Base-by-base conservation (phyloP, 2,888 invertebrate species). In the Caenorhabditis japonica region DNA sequence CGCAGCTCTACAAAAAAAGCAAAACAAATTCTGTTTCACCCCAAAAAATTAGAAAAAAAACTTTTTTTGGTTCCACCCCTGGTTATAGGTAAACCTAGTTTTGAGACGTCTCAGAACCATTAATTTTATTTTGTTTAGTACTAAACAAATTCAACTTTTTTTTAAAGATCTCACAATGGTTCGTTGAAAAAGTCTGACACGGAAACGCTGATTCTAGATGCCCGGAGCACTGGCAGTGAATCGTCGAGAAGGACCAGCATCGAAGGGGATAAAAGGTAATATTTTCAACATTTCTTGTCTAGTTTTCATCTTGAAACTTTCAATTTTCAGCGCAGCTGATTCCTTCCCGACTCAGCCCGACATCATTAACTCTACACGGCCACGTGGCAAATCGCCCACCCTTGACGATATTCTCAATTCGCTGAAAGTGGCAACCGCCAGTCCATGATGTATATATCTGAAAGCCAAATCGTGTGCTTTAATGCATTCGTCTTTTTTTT, bases 351-450 rank as follows among this genome's bases (percentile, higher is more conserved):
- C 72, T 1, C 74, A 74, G 44, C 74, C 74, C 4, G 74, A 74
- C 47, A 66, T 74, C 46, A 62, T 74, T n/a, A 62, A 62, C 23
- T 69, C 74, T 7, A 10, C 69, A 1, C 33, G 52, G 19, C 74
- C 69, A 19, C 68, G 74, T 41, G 56, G 55, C 10, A 69, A 51
- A 19, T 74, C 74, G 19, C 74, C 74, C 7, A 69, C 74, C 2
- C 62, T 74, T 4, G 74, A 74, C 39, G 74, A 74, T 23, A 74
- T 74, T 25, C 41, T 69, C 23, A 59, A 66, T 15, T 66, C 69
- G 12, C 33, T 74, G 27, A 70, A 70, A 55, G 53, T 61, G 21
- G 73, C 73, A 8, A 73, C 72, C 34, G 52, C 62, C 34, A 62
- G 52, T 43, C 56, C 62, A 1, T 68, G 33, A 64, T 39, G 12